phyloP scores from a whole-genome alignment of 2,888 invertebrate genomes.

The Acanthosoma haemorrhoidale region DNA sequence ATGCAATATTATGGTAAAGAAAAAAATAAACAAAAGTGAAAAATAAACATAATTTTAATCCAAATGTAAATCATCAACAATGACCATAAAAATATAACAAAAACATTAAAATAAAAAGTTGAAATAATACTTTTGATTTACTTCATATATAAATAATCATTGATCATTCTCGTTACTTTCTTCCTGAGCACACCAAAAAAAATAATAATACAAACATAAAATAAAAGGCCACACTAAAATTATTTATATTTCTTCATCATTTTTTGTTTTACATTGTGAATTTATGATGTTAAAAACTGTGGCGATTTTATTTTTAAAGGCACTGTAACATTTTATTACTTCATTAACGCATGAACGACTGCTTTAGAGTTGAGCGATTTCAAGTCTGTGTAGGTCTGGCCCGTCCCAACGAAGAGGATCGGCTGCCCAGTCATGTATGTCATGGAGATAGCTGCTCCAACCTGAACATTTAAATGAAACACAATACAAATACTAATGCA shows the following conservation, averaged over 20 bases:
- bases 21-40: no score
- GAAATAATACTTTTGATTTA: slow-evolving; percentile 11
- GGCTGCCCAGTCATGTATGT: slow-evolving; percentile 99
- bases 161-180: no score
- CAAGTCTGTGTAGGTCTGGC: slow-evolving; percentile 97
- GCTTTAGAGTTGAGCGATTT: slow-evolving; percentile 94
- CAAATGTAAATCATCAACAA: no score
- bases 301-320: slow-evolving; percentile 15
- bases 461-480: slow-evolving; percentile 47
- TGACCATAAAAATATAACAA: no score
- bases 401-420: slow-evolving; percentile 97
- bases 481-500: neutral
- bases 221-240: neutral
- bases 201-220: neutral
- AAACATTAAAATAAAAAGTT: neutral
- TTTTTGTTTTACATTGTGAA: neutral
- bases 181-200: neutral
- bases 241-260: neutral
- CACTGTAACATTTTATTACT: slow-evolving; percentile 51
- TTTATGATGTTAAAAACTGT: neutral
- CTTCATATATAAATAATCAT: no score
- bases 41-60: no score
- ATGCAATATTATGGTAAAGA: no score
- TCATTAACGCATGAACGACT: slow-evolving; percentile 93
- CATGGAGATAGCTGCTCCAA: slow-evolving; percentile 99